Conservation (phyloP, 2,888 invertebrate species). For the Lepidocyrtoides sp. region DNA sequence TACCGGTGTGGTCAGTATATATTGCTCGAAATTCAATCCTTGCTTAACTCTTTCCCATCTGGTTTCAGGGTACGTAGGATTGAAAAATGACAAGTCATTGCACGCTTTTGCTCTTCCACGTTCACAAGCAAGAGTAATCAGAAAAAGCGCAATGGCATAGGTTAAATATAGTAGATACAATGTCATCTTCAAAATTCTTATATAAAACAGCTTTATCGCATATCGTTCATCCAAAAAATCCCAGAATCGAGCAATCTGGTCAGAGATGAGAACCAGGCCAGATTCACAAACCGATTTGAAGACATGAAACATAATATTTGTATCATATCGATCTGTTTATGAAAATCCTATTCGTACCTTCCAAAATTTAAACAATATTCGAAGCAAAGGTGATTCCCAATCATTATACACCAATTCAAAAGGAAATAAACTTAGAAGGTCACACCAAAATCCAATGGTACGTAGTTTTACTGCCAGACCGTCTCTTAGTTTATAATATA, state of each 20-base stretch:
- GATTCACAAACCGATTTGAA: too few species aligned
- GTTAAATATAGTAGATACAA: conserved; percentile 60
- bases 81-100: conserved; percentile 59
- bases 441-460: conserved; percentile 75
- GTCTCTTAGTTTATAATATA: conserved; percentile 78
- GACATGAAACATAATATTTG: neutral
- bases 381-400: conserved; percentile 24
- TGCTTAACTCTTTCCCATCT: conserved; percentile 24
- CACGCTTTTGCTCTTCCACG: conserved; percentile 47
- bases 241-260: conserved; percentile 57
- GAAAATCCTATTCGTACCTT: conserved; percentile 60
- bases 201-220: conserved; percentile 43
- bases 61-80: conserved; percentile 22
- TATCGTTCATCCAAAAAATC: conserved; percentile 62
- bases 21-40: conserved; percentile 47
- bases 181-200: conserved; percentile 63
- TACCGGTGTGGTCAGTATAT: conserved; percentile 53
- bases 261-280: too few species aligned
- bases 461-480: conserved; percentile 65
- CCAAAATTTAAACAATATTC: conserved; percentile 66
- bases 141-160: conserved; percentile 30
- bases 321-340: neutral
- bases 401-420: conserved; percentile 33
- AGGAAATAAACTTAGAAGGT: conserved; percentile 76
- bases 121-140: conserved; percentile 25